A percentile compares a stretch with the other conserved stretches of the same genome.
Evolutionary conservation across 2,797 vertebrate genomes (phyloP).

Genomic region (Sternotherus odoratus): DNA sequence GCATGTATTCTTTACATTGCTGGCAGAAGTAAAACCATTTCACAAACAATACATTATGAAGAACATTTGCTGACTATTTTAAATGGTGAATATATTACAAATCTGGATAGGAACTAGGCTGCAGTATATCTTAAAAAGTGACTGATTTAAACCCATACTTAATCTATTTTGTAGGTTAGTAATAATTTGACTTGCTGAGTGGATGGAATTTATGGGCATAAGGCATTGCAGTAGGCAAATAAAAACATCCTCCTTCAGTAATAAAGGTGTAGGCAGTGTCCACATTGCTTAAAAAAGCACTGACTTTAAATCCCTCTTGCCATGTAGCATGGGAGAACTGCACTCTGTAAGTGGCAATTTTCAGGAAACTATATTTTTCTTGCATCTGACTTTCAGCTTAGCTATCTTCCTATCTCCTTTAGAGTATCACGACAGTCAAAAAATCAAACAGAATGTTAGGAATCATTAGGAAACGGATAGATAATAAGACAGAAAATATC

Average conservation of each 20-base stretch:
- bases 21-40: slow-evolving; percentile 72
- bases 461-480: no score
- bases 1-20: slow-evolving; percentile 65
- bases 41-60: slow-evolving; percentile 78
- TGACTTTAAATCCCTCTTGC: slow-evolving; percentile 53
- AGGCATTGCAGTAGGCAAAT: slow-evolving; percentile 81
- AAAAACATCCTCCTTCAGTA: slow-evolving; percentile 80
- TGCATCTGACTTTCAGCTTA: not conserved
- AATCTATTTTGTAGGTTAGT: slow-evolving; percentile 83
- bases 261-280: slow-evolving; percentile 77
- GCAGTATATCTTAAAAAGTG: slow-evolving; percentile 80
- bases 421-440: not conserved
- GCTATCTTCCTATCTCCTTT: not conserved
- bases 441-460: no score
- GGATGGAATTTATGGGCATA: slow-evolving; percentile 81
- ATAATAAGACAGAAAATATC: no score
- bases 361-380: not conserved
- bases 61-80: slow-evolving; percentile 70
- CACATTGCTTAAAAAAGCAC: slow-evolving; percentile 62
- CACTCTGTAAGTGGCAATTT: not conserved
- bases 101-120: slow-evolving; percentile 75
- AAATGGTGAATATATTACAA: slow-evolving; percentile 78
- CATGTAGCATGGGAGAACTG: not conserved
- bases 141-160: slow-evolving; percentile 83
- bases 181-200: slow-evolving; percentile 85